Base-by-base conservation (phyloP, 2,113 vertebrate genomes). In the Cairina moschata region DNA sequence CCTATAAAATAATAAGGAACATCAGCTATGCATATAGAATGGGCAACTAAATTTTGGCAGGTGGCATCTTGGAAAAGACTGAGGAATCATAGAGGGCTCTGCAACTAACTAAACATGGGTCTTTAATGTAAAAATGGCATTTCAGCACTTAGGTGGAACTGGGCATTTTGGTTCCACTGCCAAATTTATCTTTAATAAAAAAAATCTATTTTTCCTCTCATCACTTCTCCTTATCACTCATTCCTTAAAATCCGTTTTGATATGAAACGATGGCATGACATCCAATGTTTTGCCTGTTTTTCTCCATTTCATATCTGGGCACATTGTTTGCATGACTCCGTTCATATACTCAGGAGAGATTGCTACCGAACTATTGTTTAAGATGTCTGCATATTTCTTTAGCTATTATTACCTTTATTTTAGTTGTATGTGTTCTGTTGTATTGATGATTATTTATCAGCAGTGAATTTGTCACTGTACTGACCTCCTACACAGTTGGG, bases 261-360 rank as follows among this genome's bases (percentile, higher is more conserved):
- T 17, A 82, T n/a, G 0, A 93, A 79, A 90, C 8, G 3, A 76
- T 9, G 5, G 63, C 63, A 77, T 71, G 52, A 31, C 8, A 67
- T 48, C 10, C 16, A 63, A 48, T 3, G 34, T 60, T 65, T 38
- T 46, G 52, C 23, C 36, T 36, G 55, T 2, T 68, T 84, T 78
- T 76, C 58, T 73, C 36, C 42, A 5, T 75, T 75, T 87, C 4
- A 0, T 58, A 29, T 52, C 38, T 82, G 26, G 32, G 63, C 15
- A 32, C 10, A 15, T 29, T 63, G 17, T 0, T 0, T 38, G 15
- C 22, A 34, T 16, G 18, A 17, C 69, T 66, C 2, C 18, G 12
- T 59, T 88, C 52, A 48, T 26, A 36, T 11, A 36, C 15, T 20
- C 32, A 93, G 54, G 32, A 75, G 16, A 48, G 14, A 48, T 50